Evolutionary conservation across 2,113 vertebrate genomes (phyloP).

Genomic region (Naja naja): DNA sequence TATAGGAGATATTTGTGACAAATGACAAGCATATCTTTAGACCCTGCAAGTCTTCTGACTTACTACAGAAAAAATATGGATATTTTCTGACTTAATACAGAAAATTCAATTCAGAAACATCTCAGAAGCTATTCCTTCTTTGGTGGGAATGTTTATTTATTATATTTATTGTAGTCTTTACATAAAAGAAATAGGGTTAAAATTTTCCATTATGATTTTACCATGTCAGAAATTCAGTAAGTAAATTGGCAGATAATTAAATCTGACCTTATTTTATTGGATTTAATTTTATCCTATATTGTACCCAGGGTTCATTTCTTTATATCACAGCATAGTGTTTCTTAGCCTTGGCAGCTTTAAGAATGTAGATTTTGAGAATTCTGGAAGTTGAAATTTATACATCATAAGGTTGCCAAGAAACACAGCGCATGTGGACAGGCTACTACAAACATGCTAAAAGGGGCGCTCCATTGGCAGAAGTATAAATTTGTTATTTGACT

Average conservation of each 20-base stretch:
- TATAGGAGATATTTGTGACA: background rate
- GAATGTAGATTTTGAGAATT: background rate
- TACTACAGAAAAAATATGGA: background rate
- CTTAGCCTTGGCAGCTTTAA: background rate
- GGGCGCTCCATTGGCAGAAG: background rate
- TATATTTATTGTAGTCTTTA: background rate
- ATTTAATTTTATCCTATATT: background rate
- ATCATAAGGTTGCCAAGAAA: too few relatives aligned
- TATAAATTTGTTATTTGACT: background rate
- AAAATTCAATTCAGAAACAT: background rate
- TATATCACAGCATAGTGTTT: background rate
- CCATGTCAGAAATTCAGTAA: background rate
- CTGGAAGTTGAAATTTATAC: too few relatives aligned
- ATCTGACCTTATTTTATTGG: background rate
- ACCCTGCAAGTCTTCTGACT: background rate
- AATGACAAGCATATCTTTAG: background rate
- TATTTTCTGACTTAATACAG: background rate
- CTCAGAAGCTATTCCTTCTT: too few relatives aligned
- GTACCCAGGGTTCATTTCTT: background rate
- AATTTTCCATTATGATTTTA: background rate
- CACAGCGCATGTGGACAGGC: too few relatives aligned
- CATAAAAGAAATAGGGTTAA: background rate
- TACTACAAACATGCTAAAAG: background rate
- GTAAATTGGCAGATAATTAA: background rate
- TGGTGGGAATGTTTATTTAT: background rate